Evolutionary conservation across 2,888 invertebrate genomes (phyloP), one percentile per base, ranked within the genome.

Genomic region (Epinotia bilunana): DNA sequence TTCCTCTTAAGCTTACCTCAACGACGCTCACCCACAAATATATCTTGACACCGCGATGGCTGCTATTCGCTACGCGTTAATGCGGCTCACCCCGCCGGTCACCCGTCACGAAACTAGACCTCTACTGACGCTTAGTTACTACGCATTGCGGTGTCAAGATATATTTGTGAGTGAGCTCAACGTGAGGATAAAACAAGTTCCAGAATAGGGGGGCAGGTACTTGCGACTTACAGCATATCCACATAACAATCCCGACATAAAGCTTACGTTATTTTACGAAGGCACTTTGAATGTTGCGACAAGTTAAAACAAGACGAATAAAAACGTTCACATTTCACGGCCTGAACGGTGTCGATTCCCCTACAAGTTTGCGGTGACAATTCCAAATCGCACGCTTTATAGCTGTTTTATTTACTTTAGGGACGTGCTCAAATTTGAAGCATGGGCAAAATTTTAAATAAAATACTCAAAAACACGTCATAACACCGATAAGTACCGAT

Each of bases 261-360:
- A 71, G n/a, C n/a, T n/a, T n/a, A 53, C 62, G 55, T 55, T 18
- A 63, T 61, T 28, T 23, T 20, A 18, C n/a, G 46, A 13, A 39
- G 11, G 9, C 61, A 49, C 43, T 64, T 72, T n/a, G 46, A 62
- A 55, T 72, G 43, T n/a, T 57, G 57, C 28, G 57, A 57, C 57
- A 63, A 62, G 18, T 62, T 68, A 16, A 18, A 68, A 73, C 39
- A 57, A 61, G 43, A 28, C 57, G 39, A 55, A 57, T 60, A 28
- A 63, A 68, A 73, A 57, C 16, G 55, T 55, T 43, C 68, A 68
- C 67, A 69, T 73, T 73, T 69, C 62, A 68, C 62, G 68, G 67
- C 53, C 33, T 13, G 18, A 68, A 67, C 62, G 39, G 39, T 28
- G 23, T 53, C 13, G n/a, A 43, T 55, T 55, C 55, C n/a, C 67